Base-by-base conservation (phyloP, 2,113 vertebrate genomes). In the Salvelinus namaycush region DNA sequence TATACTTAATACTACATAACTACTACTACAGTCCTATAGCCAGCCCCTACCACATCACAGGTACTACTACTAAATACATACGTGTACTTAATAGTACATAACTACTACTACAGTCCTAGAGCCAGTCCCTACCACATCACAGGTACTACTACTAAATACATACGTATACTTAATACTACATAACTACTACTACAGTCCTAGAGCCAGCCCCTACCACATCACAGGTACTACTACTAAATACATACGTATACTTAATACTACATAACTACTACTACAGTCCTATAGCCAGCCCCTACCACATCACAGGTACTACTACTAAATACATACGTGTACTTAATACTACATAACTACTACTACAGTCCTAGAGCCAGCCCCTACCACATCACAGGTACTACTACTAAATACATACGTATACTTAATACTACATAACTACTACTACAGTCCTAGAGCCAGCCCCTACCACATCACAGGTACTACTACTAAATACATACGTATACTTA, bases 121-220 rank as follows among this genome's bases (percentile, higher is more conserved):
- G 95, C 94, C 73, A 97, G 95, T 76, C 96, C 96, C 0, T 98
- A 96, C 88, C 95, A 95, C 78, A 93, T 96, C 86, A 94, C 95
- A 34, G 97, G 97, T 98, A 87, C 84, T 75, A 16, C 51, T 44
- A 44, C 0, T 44, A 54, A 51, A 51, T 51, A 16, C 13, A 51
- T 39, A 39, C 34, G 0, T 9, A 4, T 51, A 51, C 11, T 51
- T 51, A 51, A 12, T 4, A 51, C 49, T 16, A 51, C 49, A 51
- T 4, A 3, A 51, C 11, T 51, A 51, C 11, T 51, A 51, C 14
- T 51, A 16, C 49, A 51, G 49, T 51, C 1, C 49, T 51, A 13
- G 16, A 51, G 95, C 94, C 73, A 97, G 95, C 77, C 96, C 96
- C 0, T 98, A 96, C 88, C 95, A 95, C 78, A 93, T 96, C 86